A percentile compares a stretch with the other conserved stretches of the same genome.
phyloP scores from a whole-genome alignment of 2,113 vertebrate genomes.

The Dicerorhinus sumatrensis region DNA sequence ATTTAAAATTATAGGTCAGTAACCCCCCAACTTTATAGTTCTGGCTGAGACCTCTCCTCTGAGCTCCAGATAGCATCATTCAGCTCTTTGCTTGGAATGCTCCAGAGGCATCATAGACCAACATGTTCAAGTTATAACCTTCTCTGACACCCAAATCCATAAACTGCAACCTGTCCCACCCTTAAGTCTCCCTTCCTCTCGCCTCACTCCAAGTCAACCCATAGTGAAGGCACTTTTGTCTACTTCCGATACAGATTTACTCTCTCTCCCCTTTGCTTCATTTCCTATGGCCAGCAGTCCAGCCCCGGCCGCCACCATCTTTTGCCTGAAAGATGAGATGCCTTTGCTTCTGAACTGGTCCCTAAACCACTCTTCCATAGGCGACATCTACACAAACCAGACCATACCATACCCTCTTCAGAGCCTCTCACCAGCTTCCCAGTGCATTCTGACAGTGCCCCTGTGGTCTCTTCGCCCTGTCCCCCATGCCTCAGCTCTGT shows the following conservation, averaged over 20 bases:
- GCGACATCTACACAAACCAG: background rate
- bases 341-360: background rate
- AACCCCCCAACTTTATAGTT: background rate
- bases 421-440: background rate
- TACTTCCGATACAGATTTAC: background rate
- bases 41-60: background rate
- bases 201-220: background rate
- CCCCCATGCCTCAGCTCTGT: background rate
- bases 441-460: background rate
- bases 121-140: background rate
- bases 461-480: background rate
- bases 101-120: background rate
- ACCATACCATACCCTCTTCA: background rate
- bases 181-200: background rate
- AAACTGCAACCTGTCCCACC: background rate
- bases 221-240: background rate
- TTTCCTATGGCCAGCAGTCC: background rate
- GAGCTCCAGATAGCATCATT: background rate
- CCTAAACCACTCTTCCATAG: background rate
- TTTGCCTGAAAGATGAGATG: background rate
- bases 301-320: background rate
- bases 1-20: background rate
- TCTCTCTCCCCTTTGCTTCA: background rate
- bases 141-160: background rate
- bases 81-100: background rate